These are phyloP conservation scores for Catocala fraxini DNA, from an alignment of 2,888 invertebrate species.

Conservation along the genomic window DNA sequence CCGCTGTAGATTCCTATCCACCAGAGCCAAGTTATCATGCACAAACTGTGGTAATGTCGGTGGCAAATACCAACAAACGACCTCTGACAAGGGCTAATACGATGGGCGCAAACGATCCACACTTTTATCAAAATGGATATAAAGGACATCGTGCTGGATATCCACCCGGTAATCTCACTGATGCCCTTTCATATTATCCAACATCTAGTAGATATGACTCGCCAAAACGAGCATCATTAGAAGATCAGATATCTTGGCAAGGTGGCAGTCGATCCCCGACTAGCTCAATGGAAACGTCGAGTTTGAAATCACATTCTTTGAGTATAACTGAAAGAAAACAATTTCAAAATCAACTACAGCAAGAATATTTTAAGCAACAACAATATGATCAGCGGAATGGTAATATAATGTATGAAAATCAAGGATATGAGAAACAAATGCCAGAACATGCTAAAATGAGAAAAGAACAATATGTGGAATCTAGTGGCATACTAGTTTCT, in stretches of 20 bases:
- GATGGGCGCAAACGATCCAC: constrained; percentile 83
- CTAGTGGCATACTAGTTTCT: constrained; percentile 89
- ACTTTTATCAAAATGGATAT: constrained; percentile 89
- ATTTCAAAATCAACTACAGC: constrained; percentile 85
- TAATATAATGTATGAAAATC: constrained; percentile 73
- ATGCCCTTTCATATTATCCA: constrained; percentile 94
- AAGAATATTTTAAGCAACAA: constrained; percentile 85
- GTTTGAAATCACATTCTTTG: constrained; percentile 87
- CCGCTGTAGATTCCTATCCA: constrained; percentile 80
- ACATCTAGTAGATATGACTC: constrained; percentile 89
- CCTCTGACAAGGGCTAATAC: constrained; percentile 88
- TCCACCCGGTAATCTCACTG: constrained; percentile 92
- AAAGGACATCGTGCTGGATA: constrained; percentile 91
- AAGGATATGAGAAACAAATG: constrained; percentile 71
- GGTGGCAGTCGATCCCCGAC: constrained; percentile 88
- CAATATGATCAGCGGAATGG: constrained; percentile 86
- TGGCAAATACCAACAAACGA: constrained; percentile 76
- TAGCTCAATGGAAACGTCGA: constrained; percentile 88
- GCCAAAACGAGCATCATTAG: constrained; percentile 85
- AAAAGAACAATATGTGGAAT: constrained; percentile 81
- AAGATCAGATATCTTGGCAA: constrained; percentile 89
- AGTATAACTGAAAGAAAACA: constrained; percentile 86
- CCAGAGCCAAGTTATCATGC: constrained; percentile 88
- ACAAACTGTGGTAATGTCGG: constrained; percentile 84
- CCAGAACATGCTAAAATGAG: constrained; percentile 68